Evolutionary conservation across 2,797 vertebrate species (phyloP).

Genomic region (Crenichthys baileyi): DNA sequence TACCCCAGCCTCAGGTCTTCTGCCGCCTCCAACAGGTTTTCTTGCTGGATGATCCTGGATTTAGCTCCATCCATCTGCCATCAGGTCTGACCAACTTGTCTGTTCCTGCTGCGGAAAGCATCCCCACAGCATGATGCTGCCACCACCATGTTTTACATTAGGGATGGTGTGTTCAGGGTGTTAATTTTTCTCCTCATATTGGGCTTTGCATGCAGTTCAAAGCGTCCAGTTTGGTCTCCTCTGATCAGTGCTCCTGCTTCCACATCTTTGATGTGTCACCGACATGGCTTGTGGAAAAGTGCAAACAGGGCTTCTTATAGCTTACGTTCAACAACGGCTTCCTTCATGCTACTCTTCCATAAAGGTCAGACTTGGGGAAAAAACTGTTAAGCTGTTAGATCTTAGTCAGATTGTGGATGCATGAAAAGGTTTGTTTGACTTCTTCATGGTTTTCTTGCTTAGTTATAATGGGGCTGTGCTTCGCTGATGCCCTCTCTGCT

Average conservation of each 20-base stretch:
- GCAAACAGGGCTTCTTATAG: too few relatives aligned
- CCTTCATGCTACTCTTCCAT: background rate
- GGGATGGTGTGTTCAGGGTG: background rate
- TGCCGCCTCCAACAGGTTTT: too few relatives aligned
- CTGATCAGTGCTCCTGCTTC: background rate
- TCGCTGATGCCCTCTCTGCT: constrained; percentile 24
- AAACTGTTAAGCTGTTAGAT: background rate
- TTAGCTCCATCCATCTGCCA: background rate
- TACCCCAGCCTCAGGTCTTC: too few relatives aligned
- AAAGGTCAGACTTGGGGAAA: background rate
- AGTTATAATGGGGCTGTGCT: constrained; percentile 19
- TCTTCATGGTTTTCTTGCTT: constrained; percentile 21
- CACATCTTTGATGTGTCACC: too few relatives aligned
- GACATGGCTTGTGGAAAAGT: too few relatives aligned
- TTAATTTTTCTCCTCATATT: background rate
- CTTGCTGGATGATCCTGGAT: too few relatives aligned
- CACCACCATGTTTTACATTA: background rate
- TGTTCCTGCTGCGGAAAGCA: too few relatives aligned
- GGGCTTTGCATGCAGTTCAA: background rate
- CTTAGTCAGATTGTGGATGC: background rate
- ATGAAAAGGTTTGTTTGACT: constrained; percentile 5
- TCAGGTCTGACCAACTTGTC: too few relatives aligned
- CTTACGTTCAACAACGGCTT: background rate
- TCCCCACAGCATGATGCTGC: background rate
- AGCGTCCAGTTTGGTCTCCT: background rate